A percentile compares a stretch with the other conserved stretches of the same genome.
Conservation (phyloP, 2,113 vertebrate genomes). For the Ptilonorhynchus violaceus region DNA sequence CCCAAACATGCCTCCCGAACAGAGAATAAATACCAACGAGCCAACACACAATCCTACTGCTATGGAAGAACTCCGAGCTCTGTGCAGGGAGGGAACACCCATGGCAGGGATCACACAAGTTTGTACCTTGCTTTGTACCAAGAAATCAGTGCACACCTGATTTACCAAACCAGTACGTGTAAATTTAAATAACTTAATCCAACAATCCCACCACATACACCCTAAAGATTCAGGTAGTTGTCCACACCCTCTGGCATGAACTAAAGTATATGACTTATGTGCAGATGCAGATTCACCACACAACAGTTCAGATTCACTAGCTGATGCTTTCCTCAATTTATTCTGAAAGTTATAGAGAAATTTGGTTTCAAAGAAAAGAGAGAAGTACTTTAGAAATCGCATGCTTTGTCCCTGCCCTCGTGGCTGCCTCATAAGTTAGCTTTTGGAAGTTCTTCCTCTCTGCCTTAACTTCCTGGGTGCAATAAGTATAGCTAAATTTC, state of each 20-base stretch:
- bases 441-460: neutral
- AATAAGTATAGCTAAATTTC: neutral
- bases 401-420: neutral
- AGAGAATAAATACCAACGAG: neutral
- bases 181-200: neutral
- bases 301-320: neutral
- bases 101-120: neutral
- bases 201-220: neutral
- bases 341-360: neutral
- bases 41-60: neutral
- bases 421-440: neutral
- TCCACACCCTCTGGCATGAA: neutral
- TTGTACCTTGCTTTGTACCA: neutral
- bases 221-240: neutral
- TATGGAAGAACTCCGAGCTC: neutral
- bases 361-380: neutral
- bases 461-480: neutral
- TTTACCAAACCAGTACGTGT: neutral
- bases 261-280: neutral
- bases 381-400: neutral
- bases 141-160: neutral
- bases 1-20: neutral
- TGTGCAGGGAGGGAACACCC: neutral
- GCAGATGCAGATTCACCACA: neutral
- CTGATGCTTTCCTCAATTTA: neutral